Conservation (phyloP, 1,140 invertebrate genomes). For the Caenorhabditis latens region DNA sequence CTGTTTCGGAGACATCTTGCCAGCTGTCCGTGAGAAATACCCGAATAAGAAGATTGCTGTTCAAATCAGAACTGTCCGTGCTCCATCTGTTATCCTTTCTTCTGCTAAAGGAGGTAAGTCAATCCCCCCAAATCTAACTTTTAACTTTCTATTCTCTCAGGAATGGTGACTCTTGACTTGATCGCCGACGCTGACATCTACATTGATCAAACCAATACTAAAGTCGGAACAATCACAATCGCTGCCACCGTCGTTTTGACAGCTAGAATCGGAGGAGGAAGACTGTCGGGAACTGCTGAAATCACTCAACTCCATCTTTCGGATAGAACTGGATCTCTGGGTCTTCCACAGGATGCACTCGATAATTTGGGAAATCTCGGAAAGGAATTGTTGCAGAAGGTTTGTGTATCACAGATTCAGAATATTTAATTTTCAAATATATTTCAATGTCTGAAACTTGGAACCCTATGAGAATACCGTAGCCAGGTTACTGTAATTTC, state of each 20-base stretch:
- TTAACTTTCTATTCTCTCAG: conserved; percentile 51
- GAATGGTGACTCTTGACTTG: conserved; percentile 70
- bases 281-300: conserved; percentile 68
- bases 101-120: conserved; percentile 69
- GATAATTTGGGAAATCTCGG: conserved; percentile 77
- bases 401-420: background rate
- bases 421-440: too few species aligned
- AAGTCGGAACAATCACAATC: conserved; percentile 71
- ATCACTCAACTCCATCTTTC: conserved; percentile 72
- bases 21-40: conserved; percentile 75
- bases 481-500: too few species aligned
- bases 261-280: conserved; percentile 67
- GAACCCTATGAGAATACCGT: too few species aligned
- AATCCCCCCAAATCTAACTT: background rate
- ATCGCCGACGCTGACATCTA: conserved; percentile 75
- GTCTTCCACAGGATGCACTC: conserved; percentile 76
- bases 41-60: conserved; percentile 74
- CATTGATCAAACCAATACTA: conserved; percentile 75
- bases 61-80: conserved; percentile 70
- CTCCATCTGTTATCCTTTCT: conserved; percentile 73
- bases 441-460: too few species aligned
- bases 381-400: conserved; percentile 76
- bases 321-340: conserved; percentile 70
- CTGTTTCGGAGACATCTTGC: conserved; percentile 77
- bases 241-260: conserved; percentile 70